Conservation (phyloP, 2,113 vertebrate species). For the Oreochromis niloticus region DNA sequence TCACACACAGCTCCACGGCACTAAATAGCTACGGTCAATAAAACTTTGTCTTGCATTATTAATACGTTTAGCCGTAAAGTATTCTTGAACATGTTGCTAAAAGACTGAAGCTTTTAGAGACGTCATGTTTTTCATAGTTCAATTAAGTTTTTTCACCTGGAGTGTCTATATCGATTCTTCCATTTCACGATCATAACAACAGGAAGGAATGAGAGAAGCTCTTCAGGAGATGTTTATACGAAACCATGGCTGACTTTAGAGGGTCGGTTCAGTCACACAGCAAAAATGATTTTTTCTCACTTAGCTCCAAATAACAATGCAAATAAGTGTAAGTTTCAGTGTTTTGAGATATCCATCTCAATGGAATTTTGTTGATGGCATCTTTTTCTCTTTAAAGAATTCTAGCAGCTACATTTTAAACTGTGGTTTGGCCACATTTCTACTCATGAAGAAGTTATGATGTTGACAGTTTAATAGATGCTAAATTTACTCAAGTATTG, state of each 20-base stretch:
- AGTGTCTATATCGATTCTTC: background rate
- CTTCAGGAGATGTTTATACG: background rate
- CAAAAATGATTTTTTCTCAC: background rate
- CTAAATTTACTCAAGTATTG: background rate
- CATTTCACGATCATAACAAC: background rate
- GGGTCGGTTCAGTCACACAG: background rate
- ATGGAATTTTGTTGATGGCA: background rate
- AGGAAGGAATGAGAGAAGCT: background rate
- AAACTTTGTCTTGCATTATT: background rate
- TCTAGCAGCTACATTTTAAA: background rate
- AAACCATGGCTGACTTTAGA: background rate
- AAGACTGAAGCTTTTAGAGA: background rate
- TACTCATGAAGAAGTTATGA: background rate
- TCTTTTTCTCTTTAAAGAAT: background rate
- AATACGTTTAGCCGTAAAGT: background rate
- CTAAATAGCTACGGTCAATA: background rate
- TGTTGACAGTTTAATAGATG: background rate
- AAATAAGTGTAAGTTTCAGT: background rate
- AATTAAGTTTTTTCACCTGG: background rate
- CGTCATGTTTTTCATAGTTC: background rate
- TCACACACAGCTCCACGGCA: background rate
- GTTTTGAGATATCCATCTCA: background rate
- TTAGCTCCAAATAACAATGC: background rate
- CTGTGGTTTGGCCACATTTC: background rate
- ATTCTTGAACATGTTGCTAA: background rate